Evolutionary conservation across 2,888 invertebrate genomes (phyloP).

Genomic region (Eristalis arbustorum): DNA sequence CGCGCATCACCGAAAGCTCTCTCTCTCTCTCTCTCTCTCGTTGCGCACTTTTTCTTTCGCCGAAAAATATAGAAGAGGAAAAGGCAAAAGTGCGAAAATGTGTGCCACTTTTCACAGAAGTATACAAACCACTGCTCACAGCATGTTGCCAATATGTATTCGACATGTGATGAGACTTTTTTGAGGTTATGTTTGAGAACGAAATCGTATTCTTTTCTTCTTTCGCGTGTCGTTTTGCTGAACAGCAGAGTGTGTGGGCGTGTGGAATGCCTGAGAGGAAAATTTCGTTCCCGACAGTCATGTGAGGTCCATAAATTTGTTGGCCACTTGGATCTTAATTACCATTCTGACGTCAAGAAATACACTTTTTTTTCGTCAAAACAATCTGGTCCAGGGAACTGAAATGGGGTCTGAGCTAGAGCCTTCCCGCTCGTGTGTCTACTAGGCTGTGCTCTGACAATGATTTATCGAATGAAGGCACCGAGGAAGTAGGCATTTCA

Average conservation of each 20-base stretch:
- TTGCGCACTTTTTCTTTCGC: not conserved
- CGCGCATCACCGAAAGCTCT: constrained; percentile 39
- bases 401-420: not conserved
- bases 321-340: constrained; percentile 21
- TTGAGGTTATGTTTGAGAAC: constrained; percentile 5
- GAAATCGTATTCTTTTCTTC: not conserved
- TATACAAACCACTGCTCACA: not conserved
- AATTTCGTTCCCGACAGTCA: constrained; percentile 1
- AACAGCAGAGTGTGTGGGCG: not conserved
- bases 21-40: not conserved
- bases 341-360: constrained; percentile 5
- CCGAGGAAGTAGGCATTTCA: not conserved
- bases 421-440: not conserved
- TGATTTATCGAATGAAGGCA: not conserved
- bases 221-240: not conserved
- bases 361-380: not conserved
- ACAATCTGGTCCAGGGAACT: not conserved
- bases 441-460: not conserved
- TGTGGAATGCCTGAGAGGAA: not conserved
- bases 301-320: constrained; percentile 21
- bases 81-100: not conserved
- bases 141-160: not conserved
- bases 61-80: not conserved
- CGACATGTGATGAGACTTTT: constrained; percentile 8
- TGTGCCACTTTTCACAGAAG: not conserved